phyloP scores from a whole-genome alignment of 1,140 invertebrate genomes.

The Pachyrhynchus sulphureomaculatus region DNA sequence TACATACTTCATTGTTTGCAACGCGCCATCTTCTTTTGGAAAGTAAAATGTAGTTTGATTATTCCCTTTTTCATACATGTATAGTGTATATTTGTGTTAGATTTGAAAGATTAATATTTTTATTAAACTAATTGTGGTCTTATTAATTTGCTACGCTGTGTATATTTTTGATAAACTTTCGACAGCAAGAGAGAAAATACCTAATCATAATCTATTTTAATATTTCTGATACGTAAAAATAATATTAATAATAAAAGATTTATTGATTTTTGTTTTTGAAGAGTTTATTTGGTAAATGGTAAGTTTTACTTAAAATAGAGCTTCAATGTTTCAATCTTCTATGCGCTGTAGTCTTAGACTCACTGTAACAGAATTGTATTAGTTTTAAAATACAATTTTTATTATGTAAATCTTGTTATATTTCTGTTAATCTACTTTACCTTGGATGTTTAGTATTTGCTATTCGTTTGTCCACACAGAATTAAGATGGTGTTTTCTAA shows the following conservation, averaged over 20 bases:
- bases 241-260: conserved; percentile 7
- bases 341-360: conserved; percentile 37
- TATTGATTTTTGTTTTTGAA: conserved; percentile 18
- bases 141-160: conserved; percentile 1
- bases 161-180: conserved; percentile 20
- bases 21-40: too few species aligned
- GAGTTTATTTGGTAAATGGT: conserved; percentile 4
- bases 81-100: conserved; percentile 37
- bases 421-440: not conserved
- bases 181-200: not conserved
- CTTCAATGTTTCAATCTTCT: conserved; percentile 31
- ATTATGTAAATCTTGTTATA: conserved; percentile 25
- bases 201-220: not conserved
- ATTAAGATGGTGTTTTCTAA: too few species aligned
- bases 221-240: conserved; percentile 9
- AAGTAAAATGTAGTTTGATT: too few species aligned
- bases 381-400: conserved; percentile 41
- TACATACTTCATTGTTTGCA: too few species aligned
- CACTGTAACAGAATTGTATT: conserved; percentile 38
- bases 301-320: conserved; percentile 5
- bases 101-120: conserved; percentile 30
- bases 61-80: conserved; percentile 15
- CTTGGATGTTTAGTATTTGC: too few species aligned
- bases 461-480: too few species aligned
- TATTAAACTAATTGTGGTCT: conserved; percentile 8